Evolutionary conservation across 64 coral and sea anemone genomes (phyloP), one percentile per base, ranked within the genome.

Genomic region (Montipora sp.): DNA sequence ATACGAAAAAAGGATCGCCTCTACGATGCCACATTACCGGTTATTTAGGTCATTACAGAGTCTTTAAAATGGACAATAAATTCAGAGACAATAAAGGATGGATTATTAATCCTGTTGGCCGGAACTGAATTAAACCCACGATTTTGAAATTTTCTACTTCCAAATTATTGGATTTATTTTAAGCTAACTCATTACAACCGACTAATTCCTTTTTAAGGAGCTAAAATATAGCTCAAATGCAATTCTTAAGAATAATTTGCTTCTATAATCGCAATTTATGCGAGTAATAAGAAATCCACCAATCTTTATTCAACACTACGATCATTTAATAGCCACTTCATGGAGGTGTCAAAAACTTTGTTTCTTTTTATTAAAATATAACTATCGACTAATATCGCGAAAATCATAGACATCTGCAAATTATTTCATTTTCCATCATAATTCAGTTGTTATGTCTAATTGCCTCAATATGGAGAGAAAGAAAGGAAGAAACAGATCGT

Each of bases 11-110:
- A 71, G 51, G 68, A 71, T 3, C 20, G 68, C 68, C 20, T 23
- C 19, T 71, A 5, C 68, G 79, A 81, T 81, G n/a, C 3, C 55
- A n/a, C 55, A 81, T 81, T 81, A 81, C 51, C 51, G 79, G 55
- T 58, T 24, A 81, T 24, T 81, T 58, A 36, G 3, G 60, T 23
- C 8, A 55, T 81, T 15, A 61, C 59, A 59, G 21, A 15, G 68
- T 71, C 68, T 71, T 71, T 71, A 2, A 71, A 71, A 71, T 23
- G 68, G 14, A 8, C 14, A 71, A 21, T 71, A n/a, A 71, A 71
- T 71, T 23, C 20, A 21, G 5, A 20, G 10, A 7, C 19, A 71
- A 71, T 71, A 23, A 9, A 23, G 4, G 3, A 63, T 14, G 14
- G 9, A 63, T 63, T 63, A 63, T 63, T 63, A 63, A 63, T 14